Percentiles rank a stretch among this genome's conserved stretches.
Evolutionary conservation across 1,140 invertebrate genomes (phyloP).

Genomic region (Platorchestia sp.): DNA sequence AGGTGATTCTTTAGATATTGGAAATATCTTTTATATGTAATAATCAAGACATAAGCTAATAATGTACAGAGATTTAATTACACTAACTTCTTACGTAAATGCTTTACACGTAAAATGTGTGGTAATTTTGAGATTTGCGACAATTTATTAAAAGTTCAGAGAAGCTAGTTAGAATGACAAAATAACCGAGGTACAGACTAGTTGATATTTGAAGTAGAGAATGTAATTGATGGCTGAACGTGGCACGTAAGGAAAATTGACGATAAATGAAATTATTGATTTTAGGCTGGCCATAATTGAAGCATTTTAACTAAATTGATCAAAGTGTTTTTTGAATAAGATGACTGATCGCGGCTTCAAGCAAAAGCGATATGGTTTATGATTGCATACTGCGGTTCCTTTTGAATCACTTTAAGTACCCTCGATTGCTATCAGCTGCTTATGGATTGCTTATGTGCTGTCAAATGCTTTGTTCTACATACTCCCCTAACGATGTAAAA

Average conservation of each 20-base stretch:
- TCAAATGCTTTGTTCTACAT: constrained; percentile 20
- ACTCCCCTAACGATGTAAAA: constrained; percentile 36
- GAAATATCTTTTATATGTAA: constrained; percentile 54
- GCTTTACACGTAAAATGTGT: constrained; percentile 26
- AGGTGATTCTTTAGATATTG: constrained; percentile 48
- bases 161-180: neutral
- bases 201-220: neutral
- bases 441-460: constrained; percentile 1
- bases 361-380: neutral
- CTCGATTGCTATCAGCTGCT: neutral
- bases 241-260: neutral
- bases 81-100: constrained; percentile 31
- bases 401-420: neutral
- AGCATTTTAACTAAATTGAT: no score
- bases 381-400: neutral
- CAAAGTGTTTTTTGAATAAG: no score
- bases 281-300: no score
- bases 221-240: neutral
- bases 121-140: neutral
- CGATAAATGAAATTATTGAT: no score
- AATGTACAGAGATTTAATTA: constrained; percentile 52
- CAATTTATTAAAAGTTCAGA: neutral
- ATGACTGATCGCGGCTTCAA: no score
- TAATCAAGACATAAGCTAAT: constrained; percentile 56
- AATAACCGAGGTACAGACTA: no score